A percentile compares a stretch with the other conserved stretches of the same genome.
Conservation (phyloP, 2,113 vertebrate genomes). For the Heterotis niloticus region DNA sequence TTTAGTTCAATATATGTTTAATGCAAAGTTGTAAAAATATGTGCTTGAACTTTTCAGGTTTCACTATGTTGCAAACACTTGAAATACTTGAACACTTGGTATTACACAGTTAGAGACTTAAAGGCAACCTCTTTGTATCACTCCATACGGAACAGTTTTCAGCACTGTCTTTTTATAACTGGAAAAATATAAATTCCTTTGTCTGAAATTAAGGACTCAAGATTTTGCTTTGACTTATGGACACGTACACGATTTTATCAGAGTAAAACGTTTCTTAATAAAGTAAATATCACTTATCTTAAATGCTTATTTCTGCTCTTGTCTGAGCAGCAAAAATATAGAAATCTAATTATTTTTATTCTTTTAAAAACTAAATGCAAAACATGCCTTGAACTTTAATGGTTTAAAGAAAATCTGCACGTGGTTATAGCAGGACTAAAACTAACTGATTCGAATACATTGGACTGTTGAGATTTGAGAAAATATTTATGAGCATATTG, state of each 20-base stretch:
- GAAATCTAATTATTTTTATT: conserved; percentile 6
- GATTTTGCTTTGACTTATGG: not conserved
- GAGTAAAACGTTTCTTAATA: conserved; percentile 10
- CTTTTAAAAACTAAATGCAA: conserved; percentile 21
- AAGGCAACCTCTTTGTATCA: not conserved
- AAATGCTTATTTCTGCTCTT: not conserved
- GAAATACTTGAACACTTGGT: conserved; percentile 18
- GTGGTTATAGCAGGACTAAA: not conserved
- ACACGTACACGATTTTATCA: conserved; percentile 12
- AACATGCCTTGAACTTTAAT: conserved; percentile 14
- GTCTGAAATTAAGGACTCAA: conserved; percentile 27
- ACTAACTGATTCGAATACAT: not conserved
- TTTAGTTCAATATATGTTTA: conserved; percentile 9
- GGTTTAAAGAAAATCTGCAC: not conserved
- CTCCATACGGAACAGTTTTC: not conserved
- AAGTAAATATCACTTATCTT: conserved; percentile 3
- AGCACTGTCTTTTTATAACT: not conserved
- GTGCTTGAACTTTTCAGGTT: not conserved
- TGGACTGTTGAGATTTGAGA: not conserved
- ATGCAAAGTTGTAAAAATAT: not conserved
- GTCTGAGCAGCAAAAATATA: conserved; percentile 17
- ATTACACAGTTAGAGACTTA: not conserved
- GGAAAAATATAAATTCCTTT: conserved; percentile 18
- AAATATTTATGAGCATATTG: not conserved
- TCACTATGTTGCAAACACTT: not conserved